A percentile compares a stretch with the other conserved stretches of the same genome.
Evolutionary conservation across 2,113 vertebrate genomes (phyloP).

Genomic region (Galemys pyrenaicus): DNA sequence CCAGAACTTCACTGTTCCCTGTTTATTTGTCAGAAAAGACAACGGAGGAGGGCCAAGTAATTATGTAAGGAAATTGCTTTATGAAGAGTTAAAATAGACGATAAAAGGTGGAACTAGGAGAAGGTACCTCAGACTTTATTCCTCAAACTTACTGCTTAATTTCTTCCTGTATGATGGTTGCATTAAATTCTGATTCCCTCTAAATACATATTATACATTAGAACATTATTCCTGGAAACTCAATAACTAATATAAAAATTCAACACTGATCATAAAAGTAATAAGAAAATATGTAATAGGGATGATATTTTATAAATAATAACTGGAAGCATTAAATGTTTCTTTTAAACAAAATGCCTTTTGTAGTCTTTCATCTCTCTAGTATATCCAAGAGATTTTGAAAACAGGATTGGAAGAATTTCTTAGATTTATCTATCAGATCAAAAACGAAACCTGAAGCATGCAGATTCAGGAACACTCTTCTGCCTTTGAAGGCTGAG

Average conservation of each 20-base stretch:
- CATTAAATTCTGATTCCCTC: neutral
- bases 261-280: neutral
- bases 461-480: neutral
- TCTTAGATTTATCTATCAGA: neutral
- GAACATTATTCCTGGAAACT: neutral
- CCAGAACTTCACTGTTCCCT: neutral
- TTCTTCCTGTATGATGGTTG: neutral
- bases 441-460: neutral
- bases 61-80: neutral
- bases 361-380: neutral
- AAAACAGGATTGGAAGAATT: neutral
- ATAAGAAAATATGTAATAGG: neutral
- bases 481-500: neutral
- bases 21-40: neutral
- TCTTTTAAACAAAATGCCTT: neutral
- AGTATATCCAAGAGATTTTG: neutral
- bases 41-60: neutral
- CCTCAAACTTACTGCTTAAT: neutral
- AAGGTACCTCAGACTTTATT: neutral
- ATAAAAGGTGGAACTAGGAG: neutral
- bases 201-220: neutral
- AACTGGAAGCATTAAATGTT: neutral
- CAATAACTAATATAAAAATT: neutral
- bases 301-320: neutral
- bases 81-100: constrained; percentile 16